Conservation (phyloP, 2,888 invertebrate genomes). For the Gastracanthus pulcherrimus region DNA sequence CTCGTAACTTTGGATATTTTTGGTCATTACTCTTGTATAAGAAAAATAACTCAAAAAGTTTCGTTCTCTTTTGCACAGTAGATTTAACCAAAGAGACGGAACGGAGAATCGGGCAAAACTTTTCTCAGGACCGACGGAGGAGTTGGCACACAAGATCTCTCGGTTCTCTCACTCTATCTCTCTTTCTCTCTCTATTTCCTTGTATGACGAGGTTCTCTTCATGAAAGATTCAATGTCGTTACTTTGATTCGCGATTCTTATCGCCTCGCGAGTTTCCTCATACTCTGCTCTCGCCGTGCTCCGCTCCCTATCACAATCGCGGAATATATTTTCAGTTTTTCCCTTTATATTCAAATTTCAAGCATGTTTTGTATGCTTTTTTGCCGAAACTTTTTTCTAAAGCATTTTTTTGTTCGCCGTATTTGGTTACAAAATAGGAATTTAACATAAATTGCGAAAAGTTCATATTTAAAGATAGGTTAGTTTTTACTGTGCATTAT, state of each 20-base stretch:
- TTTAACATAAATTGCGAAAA: no score
- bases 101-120: conserved; percentile 21
- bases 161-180: neutral
- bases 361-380: neutral
- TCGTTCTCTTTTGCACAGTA: neutral
- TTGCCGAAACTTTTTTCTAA: neutral
- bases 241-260: conserved; percentile 53
- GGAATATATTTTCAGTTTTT: conserved; percentile 25
- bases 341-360: conserved; percentile 28
- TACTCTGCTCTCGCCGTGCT: neutral
- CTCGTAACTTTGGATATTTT: no score
- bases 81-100: conserved; percentile 6
- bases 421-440: neutral
- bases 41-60: neutral
- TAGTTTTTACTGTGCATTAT: neutral
- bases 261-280: conserved; percentile 19
- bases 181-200: neutral
- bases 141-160: neutral
- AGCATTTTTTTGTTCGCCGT: neutral
- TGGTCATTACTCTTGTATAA: neutral
- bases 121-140: neutral
- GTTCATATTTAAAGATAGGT: no score
- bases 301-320: conserved; percentile 21
- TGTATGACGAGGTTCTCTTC: conserved; percentile 30
- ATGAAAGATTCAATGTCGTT: conserved; percentile 51